Base-by-base conservation (phyloP, 2,888 invertebrate species). In the Agrilus cyanescens region DNA sequence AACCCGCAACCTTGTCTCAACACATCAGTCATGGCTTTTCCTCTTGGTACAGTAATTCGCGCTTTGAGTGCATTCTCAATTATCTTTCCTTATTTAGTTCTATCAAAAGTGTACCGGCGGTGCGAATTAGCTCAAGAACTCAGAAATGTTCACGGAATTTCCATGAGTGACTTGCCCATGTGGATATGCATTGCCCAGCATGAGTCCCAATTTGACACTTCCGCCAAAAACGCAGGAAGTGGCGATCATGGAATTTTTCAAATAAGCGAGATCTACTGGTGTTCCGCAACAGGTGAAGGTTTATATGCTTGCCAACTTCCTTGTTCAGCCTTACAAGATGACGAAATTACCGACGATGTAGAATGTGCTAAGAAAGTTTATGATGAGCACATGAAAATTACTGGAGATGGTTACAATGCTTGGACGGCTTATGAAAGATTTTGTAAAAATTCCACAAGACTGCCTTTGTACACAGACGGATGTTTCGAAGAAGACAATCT, bases 211-310 rank as follows among this genome's bases (percentile, higher is more conserved):
- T 76, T 74, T 60, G 73, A 84, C 56, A 82, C 83, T 3, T 67
- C 75, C n/a, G 80, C 81, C 2, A 63, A 72, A 46, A 75, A 76
- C 12, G 63, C 62, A 12, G 68, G 72, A 56, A 79, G 77, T 47
- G 74, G 74, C 1, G 82, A 84, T 64, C 81, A 84, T 58, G 84
- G 84, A 12, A 48, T 60, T 16, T 78, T 84, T 56, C 84, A 84
- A 63, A 82, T 84, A 53, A 82, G 80, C 56, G 76, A 82, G 59
- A 66, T 77, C 38, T 84, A 74, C 59, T 84, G 84, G 83, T 81
- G 81, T 57, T 59, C 65, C 4, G 59, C 60, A n/a, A 70, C 70
- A 40, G 63, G 63, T 1, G 60, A 61, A 8, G 74, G 74, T 29
- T 25, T 25, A 25, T 25, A 25, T 4, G 58, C 53, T 3, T 63